Conservation (phyloP, 1,140 invertebrate genomes). For the Listronotus bonariensis region DNA sequence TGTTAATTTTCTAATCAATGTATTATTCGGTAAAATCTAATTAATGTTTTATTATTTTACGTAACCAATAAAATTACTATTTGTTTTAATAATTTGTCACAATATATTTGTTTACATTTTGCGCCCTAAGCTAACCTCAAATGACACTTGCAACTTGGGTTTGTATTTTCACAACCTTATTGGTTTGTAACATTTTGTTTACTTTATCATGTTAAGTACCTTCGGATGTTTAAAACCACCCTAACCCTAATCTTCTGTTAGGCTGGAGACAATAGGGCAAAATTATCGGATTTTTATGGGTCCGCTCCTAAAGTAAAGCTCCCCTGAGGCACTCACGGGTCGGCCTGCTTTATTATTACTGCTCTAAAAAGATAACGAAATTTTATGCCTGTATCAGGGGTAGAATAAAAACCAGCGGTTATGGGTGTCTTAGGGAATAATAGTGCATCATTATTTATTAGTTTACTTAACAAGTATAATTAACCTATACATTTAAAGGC, state of each 20-base stretch:
- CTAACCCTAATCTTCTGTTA: constrained; percentile 29
- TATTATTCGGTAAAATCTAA: no score
- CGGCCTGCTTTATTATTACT: constrained; percentile 20
- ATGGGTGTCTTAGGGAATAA: neutral
- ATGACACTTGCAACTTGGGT: constrained; percentile 11
- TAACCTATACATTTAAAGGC: no score
- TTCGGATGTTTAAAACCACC: constrained; percentile 24
- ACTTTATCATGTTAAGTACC: constrained; percentile 35
- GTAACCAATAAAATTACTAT: neutral
- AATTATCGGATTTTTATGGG: constrained; percentile 34
- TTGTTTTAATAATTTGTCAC: constrained; percentile 2
- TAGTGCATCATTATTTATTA: neutral
- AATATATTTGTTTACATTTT: constrained; percentile 7
- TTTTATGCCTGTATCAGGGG: constrained; percentile 21
- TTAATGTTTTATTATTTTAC: no score
- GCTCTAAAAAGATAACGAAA: constrained; percentile 27
- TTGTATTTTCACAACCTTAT: constrained; percentile 19
- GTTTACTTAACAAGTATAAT: no score
- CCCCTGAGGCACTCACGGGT: constrained; percentile 23
- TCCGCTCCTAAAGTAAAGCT: constrained; percentile 11
- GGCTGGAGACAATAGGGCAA: constrained; percentile 22
- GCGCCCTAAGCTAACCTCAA: constrained; percentile 6
- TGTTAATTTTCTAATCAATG: no score
- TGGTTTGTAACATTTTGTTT: constrained; percentile 27
- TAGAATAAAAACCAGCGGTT: constrained; percentile 6